Evolutionary conservation across 2,888 invertebrate species (phyloP), one percentile per base, ranked within the genome.

Genomic region (Galerucella nymphaeae): DNA sequence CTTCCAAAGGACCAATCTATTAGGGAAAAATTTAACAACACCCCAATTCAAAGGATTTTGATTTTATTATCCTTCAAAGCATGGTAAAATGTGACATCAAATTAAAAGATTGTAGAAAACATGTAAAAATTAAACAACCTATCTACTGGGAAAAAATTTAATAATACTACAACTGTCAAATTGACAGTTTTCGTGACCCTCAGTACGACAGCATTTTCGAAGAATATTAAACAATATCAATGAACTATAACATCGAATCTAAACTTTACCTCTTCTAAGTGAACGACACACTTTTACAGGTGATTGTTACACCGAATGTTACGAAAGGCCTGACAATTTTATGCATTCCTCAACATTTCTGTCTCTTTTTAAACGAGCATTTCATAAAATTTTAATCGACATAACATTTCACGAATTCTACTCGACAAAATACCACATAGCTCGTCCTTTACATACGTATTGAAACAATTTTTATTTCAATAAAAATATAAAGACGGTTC

Each of bases 361-460:
- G 6, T 42, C 58, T 66, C 66, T 50, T 38, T 18, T 57, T 61
- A 2, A 66, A 66, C 20, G 10, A 55, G 9, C 58, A 45, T 45
- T 66, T 66, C 57, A 58, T 57, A 45, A 45, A 13, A 67, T 48
- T 48, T 59, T 67, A 67, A 67, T 67, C 58, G 67, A 59, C 16
- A 30, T 67, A 67, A 67, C 67, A 67, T 67, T 67, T 67, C 67
- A 67, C 67, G 67, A 67, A 45, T 67, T 45, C 3, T 41, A 59
- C 20, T 23, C 30, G 58, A 59, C 18, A 2, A 41, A 61, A 61
- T 61, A 18, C 41, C 41, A 61, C n/a, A 16, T 30, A 50, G 2
- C 8, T 8, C 50, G 8, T 16, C 8, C 13, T 16, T 9, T 50
- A 50, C 16, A 8, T 16, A n/a, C 45, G 45, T 45, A 45, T 10